A percentile compares a stretch with the other conserved stretches of the same genome.
phyloP scores from a whole-genome alignment of 1,140 invertebrate genomes.

The Luehdorfia chinensis region DNA sequence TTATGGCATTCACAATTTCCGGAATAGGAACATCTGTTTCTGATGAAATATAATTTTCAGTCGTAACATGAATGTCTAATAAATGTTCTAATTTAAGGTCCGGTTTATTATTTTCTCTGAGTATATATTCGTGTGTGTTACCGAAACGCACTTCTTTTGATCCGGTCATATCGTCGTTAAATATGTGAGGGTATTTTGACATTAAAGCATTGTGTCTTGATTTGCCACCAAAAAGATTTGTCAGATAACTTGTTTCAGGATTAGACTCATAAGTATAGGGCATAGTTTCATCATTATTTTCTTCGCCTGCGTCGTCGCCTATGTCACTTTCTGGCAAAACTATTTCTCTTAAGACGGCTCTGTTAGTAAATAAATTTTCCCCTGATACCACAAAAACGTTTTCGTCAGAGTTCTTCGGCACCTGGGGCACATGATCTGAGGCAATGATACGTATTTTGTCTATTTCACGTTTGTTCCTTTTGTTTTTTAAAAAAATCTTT shows the following conservation, averaged over 20 bases:
- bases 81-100: conserved; percentile 1
- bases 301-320: conserved; percentile 21
- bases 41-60: background rate
- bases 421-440: conserved; percentile 24
- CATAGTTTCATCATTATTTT: conserved; percentile 24
- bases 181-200: conserved; percentile 66
- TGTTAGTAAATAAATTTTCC: conserved; percentile 45
- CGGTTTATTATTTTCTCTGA: background rate
- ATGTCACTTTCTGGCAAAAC: conserved; percentile 26
- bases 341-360: conserved; percentile 36
- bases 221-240: conserved; percentile 30
- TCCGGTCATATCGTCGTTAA: conserved; percentile 38
- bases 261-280: conserved; percentile 25
- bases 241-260: conserved; percentile 18
- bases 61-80: conserved; percentile 2
- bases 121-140: conserved; percentile 12
- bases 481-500: conserved; percentile 44
- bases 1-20: conserved; percentile 39
- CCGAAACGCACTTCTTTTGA: conserved; percentile 35
- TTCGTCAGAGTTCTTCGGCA: conserved; percentile 27
- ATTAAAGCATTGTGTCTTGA: conserved; percentile 37
- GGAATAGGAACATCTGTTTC: conserved; percentile 21
- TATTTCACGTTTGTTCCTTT: conserved; percentile 52
- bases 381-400: conserved; percentile 39
- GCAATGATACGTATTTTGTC: conserved; percentile 56